Base-by-base conservation (phyloP, 2,797 vertebrate species). In the Poecile montanus region DNA sequence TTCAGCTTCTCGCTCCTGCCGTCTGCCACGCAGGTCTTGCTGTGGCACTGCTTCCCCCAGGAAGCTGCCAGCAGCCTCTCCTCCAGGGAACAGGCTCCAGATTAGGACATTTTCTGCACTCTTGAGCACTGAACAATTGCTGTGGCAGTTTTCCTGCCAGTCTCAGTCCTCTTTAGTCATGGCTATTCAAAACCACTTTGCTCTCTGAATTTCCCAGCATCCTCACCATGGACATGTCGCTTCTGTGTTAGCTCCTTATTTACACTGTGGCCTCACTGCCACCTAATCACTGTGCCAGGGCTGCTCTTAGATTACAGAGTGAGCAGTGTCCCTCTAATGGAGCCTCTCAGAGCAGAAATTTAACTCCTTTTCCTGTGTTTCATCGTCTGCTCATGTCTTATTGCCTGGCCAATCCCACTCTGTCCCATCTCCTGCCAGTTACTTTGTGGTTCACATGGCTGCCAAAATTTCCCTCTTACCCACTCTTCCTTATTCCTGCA, bases 221-320 rank as follows among this genome's bases (percentile, higher is more conserved):
- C 56, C 23, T 83, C 58, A 17, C 54, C 23, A 34, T 0, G 0
- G 42, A 36, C 75, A 42, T 51, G 4, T 76, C 2, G 2, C 73
- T 93, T 34, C 61, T 63, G 27, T 80, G 4, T 58, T 77, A 48
- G 63, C 36, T 90, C 62, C 45, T 71, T 83, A 15, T 81, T 88
- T 89, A 63, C 58, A 16, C 36, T 42, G 61, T 57, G 54, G 63
- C 73, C 78, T 84, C 50, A 14, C 22, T 74, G 65, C 45, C 2
- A 9, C 81, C 48, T 83, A 77, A 91, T 30, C 65, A 7, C 58
- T 48, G 38, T 89, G 87, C 78, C 82, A 78, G 76, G 62, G 50
- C 76, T 91, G 53, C 81, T 92, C 54, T 84, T 89, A n/a, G 62
- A 30, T 96, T 83, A 56, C 65, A 42, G 26, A 27, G 16, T 19